Evolutionary conservation across 2,113 vertebrate species (phyloP).

Genomic region (Neodon shergylaensis): DNA sequence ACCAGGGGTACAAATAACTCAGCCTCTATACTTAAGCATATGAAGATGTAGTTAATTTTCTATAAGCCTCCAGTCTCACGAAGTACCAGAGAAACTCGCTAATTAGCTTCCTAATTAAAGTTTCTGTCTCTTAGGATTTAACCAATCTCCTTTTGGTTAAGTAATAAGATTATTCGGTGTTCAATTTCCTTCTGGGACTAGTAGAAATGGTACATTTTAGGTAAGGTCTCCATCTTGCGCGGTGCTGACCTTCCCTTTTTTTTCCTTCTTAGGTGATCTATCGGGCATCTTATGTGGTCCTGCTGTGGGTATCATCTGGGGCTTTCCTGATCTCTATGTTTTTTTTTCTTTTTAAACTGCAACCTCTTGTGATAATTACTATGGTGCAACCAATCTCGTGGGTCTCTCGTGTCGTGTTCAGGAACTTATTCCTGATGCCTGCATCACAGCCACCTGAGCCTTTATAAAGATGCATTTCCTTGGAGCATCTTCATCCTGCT

Average conservation of each 20-base stretch:
- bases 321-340: not conserved
- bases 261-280: not conserved
- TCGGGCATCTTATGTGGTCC: not conserved
- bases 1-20: constrained; percentile 31
- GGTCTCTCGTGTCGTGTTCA: not conserved
- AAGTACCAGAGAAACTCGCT: constrained; percentile 28
- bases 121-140: constrained; percentile 64
- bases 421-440: not conserved
- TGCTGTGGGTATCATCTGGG: not conserved
- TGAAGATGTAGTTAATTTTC: constrained; percentile 51
- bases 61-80: constrained; percentile 6
- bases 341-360: not conserved
- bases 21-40: not conserved
- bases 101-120: constrained; percentile 70
- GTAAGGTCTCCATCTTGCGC: constrained; percentile 24
- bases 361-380: not conserved
- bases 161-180: constrained; percentile 48
- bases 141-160: constrained; percentile 63
- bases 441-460: not conserved
- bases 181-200: not conserved
- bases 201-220: constrained; percentile 20
- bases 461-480: not conserved
- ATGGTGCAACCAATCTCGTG: not conserved
- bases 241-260: not conserved
- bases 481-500: not conserved